phyloP scores from a whole-genome alignment of 2,797 vertebrate species.

The Scolopax rusticola region DNA sequence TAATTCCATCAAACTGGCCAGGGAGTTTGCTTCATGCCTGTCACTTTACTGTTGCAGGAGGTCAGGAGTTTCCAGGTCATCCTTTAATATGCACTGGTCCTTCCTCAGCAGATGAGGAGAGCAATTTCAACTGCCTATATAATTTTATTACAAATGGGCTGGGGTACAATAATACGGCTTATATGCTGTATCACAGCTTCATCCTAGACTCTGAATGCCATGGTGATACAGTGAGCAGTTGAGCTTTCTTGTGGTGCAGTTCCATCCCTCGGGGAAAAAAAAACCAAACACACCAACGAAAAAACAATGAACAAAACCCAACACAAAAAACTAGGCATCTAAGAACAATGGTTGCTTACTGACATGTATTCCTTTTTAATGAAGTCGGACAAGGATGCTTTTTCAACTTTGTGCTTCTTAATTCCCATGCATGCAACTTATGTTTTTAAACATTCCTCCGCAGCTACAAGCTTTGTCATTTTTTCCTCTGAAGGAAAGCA shows the following conservation, averaged over 20 bases:
- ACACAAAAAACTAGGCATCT: background rate
- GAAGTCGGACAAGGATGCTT: background rate
- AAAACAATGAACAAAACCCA: background rate
- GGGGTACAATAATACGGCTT: background rate
- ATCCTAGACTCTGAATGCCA: background rate
- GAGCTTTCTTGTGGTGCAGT: background rate
- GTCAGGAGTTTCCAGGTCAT: background rate
- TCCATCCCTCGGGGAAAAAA: background rate
- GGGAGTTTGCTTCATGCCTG: rapidly evolving
- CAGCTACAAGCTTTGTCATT: background rate
- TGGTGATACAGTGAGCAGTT: background rate
- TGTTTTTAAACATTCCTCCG: background rate
- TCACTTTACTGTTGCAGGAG: background rate
- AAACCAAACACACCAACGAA: background rate
- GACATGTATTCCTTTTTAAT: background rate
- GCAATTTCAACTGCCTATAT: background rate
- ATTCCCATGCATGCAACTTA: rapidly evolving
- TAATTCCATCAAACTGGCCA: background rate
- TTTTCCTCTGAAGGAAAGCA: background rate
- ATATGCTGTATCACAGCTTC: background rate
- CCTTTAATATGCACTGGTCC: rapidly evolving
- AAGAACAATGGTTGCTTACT: background rate
- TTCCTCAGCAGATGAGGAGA: background rate
- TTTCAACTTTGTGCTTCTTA: background rate
- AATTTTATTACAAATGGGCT: background rate